Percentiles rank a stretch among this genome's conserved stretches.
Evolutionary conservation across 1,140 invertebrate species (phyloP).

Genomic region (Zaprionus kolodkinae): DNA sequence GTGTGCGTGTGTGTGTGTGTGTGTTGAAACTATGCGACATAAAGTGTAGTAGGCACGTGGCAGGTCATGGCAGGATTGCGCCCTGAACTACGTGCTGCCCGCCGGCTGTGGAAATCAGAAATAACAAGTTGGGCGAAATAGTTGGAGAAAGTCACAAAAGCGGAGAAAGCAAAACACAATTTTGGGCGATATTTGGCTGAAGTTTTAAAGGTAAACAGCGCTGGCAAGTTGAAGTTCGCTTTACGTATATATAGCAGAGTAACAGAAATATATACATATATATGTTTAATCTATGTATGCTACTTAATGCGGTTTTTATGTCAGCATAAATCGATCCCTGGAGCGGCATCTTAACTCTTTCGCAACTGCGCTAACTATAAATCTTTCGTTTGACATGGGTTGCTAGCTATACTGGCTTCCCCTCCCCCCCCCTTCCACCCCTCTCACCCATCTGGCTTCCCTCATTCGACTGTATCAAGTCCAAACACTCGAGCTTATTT

Average conservation of each 20-base stretch:
- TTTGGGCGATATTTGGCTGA: not conserved
- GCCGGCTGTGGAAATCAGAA: not conserved
- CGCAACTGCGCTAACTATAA: conserved; percentile 28
- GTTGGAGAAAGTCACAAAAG: conserved; percentile 6
- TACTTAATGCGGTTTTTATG: not conserved
- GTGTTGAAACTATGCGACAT: conserved; percentile 4
- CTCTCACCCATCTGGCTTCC: no score
- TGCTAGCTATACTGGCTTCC: not conserved
- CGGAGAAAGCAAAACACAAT: not conserved
- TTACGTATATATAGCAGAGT: not conserved
- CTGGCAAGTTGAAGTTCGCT: not conserved
- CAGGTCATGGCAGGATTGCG: conserved; percentile 2
- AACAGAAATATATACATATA: no score
- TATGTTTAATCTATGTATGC: no score
- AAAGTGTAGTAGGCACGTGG: conserved; percentile 10
- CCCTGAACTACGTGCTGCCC: not conserved
- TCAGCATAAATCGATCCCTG: not conserved
- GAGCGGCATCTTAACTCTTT: not conserved
- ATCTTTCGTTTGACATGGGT: conserved; percentile 21
- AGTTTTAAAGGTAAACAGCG: not conserved
- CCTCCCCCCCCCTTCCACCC: not conserved
- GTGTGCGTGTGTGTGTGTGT: not conserved
- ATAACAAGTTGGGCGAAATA: conserved; percentile 5
- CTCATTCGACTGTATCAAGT: conserved; percentile 19
- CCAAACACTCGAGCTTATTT: conserved; percentile 45